Evolutionary conservation across 2,888 invertebrate genomes (phyloP).

Genomic region (Belgica antarctica): DNA sequence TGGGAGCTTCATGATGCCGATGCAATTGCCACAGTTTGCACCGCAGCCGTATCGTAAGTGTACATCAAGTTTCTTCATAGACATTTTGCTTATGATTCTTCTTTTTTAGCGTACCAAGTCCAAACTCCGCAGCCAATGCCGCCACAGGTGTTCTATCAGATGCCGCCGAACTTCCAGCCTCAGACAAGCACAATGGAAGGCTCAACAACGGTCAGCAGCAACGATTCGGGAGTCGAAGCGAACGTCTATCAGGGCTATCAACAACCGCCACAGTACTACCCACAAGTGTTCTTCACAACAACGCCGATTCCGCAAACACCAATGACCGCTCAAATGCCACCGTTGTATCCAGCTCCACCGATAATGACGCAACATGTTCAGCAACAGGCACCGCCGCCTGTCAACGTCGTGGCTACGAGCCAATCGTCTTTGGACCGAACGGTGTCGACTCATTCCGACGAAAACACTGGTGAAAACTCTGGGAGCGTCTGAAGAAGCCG

Average conservation of each 20-base stretch:
- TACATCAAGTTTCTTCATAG: neutral
- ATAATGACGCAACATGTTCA: neutral
- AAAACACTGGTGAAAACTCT: too few relatives aligned
- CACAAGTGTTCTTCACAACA: neutral
- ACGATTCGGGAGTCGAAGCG: neutral
- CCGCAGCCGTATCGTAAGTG: neutral
- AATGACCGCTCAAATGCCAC: neutral
- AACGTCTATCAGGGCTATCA: neutral
- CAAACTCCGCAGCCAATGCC: neutral
- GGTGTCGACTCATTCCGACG: too few relatives aligned
- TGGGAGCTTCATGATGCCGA: neutral
- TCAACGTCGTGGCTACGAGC: too few relatives aligned
- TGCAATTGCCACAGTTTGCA: neutral
- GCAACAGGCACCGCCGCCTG: too few relatives aligned
- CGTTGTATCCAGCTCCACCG: neutral
- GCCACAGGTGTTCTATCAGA: neutral
- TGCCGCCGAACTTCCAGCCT: neutral
- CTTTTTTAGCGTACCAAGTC: neutral
- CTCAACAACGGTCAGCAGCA: neutral
- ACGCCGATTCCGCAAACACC: neutral
- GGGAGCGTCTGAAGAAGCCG: too few relatives aligned
- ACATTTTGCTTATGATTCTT: neutral
- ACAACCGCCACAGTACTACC: neutral
- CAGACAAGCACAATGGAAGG: neutral
- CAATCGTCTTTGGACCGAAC: too few relatives aligned